A percentile compares a stretch with the other conserved stretches of the same genome.
These are phyloP conservation scores for Gnathonemus echidnorhynchus DNA, from an alignment of 2,113 vertebrate genomes.

Conservation along the genomic window DNA sequence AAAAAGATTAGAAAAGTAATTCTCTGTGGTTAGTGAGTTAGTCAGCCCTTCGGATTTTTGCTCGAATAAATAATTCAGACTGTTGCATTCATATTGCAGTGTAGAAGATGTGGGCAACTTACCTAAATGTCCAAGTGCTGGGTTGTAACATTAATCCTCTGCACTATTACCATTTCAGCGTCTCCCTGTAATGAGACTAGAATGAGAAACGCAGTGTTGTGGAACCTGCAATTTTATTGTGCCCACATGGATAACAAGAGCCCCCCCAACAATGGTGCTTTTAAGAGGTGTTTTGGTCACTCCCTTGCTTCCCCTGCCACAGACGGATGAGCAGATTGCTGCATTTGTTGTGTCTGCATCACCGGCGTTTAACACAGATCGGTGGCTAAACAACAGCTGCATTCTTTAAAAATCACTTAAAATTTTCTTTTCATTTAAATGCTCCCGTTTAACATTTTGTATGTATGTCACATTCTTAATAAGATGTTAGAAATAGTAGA, in stretches of 20 bases:
- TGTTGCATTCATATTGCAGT: not conserved
- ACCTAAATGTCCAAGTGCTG: not conserved
- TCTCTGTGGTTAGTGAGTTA: not conserved
- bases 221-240: not conserved
- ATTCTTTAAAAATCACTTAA: not conserved
- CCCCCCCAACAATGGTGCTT: not conserved
- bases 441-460: not conserved
- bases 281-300: not conserved
- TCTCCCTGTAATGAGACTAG: not conserved
- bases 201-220: not conserved
- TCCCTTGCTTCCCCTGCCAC: not conserved
- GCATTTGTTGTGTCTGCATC: not conserved
- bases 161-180: not conserved
- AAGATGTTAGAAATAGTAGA: not conserved
- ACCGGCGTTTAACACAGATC: not conserved
- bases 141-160: not conserved
- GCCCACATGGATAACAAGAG: not conserved
- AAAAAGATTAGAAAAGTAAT: not conserved
- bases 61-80: not conserved
- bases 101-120: not conserved
- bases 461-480: constrained; percentile 3
- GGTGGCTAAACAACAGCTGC: not conserved
- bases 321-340: not conserved
- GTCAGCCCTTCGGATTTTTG: not conserved
- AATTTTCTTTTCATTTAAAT: not conserved